Conservation (phyloP, 2,113 vertebrate species). For the Caloenas nicobarica region DNA sequence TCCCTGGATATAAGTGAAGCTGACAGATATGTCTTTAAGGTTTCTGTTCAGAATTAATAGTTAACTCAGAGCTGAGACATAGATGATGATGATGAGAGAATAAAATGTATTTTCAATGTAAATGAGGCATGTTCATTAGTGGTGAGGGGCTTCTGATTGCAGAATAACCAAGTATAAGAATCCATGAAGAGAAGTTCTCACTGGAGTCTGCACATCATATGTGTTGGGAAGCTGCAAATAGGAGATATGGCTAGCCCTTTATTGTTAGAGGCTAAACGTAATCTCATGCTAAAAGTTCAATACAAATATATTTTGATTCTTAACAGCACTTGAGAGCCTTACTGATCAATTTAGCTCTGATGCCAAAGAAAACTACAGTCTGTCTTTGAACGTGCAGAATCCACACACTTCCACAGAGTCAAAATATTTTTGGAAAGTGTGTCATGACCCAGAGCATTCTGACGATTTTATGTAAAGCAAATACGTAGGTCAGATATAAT, state of each 20-base stretch:
- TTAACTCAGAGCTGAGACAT: neutral
- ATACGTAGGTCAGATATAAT: neutral
- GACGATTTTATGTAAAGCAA: neutral
- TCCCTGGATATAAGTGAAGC: neutral
- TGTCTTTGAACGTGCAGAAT: neutral
- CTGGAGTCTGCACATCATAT: neutral
- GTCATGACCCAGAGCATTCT: neutral
- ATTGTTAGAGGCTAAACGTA: neutral
- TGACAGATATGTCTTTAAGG: neutral
- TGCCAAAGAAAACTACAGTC: neutral
- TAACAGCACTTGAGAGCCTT: neutral
- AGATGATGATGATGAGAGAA: neutral
- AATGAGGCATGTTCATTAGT: neutral
- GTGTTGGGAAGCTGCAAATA: neutral
- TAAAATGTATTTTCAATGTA: neutral
- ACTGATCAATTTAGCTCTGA: neutral
- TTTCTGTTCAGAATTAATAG: neutral
- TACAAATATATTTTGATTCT: neutral
- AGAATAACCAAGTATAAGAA: neutral
- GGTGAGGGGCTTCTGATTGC: neutral
- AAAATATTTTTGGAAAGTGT: neutral
- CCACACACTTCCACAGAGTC: neutral
- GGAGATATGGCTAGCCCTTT: neutral
- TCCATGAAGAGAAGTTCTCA: neutral
- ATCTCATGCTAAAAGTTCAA: neutral